Evolutionary conservation across 2,113 vertebrate species (phyloP).

Genomic region (Engystomops pustulosus): DNA sequence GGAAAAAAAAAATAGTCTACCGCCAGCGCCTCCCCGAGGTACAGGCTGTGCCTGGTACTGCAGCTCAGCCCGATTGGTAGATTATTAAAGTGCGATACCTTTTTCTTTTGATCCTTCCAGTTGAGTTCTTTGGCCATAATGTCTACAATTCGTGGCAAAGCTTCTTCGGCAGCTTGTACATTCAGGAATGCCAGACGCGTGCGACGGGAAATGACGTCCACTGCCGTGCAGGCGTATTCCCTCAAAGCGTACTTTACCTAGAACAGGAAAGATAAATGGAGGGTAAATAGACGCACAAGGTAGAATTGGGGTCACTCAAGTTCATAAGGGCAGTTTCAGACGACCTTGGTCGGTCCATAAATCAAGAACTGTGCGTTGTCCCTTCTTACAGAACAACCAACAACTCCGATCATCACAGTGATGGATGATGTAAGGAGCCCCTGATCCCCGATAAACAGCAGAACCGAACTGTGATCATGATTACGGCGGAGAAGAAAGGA

Average conservation of each 20-base stretch:
- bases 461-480: too few species aligned
- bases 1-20: background rate
- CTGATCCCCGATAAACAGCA: too few species aligned
- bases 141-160: conserved; percentile 89
- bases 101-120: conserved; percentile 85
- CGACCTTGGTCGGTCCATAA: too few species aligned
- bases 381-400: too few species aligned
- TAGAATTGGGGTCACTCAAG: too few species aligned
- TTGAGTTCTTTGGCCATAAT: conserved; percentile 91
- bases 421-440: too few species aligned
- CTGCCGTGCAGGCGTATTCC: conserved; percentile 93
- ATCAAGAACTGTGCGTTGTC: too few species aligned
- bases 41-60: background rate
- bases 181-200: conserved; percentile 94
- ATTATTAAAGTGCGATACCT: conserved; percentile 70
- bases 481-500: too few species aligned
- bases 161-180: conserved; percentile 95
- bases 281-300: too few species aligned
- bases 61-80: background rate
- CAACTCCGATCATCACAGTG: too few species aligned
- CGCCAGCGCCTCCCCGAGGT: background rate
- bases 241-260: conserved; percentile 90
- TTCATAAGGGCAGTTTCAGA: too few species aligned
- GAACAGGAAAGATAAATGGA: background rate
- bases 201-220: conserved; percentile 90